phyloP scores from a whole-genome alignment of 2,113 vertebrate species.

The Cyanoderma ruficeps region DNA sequence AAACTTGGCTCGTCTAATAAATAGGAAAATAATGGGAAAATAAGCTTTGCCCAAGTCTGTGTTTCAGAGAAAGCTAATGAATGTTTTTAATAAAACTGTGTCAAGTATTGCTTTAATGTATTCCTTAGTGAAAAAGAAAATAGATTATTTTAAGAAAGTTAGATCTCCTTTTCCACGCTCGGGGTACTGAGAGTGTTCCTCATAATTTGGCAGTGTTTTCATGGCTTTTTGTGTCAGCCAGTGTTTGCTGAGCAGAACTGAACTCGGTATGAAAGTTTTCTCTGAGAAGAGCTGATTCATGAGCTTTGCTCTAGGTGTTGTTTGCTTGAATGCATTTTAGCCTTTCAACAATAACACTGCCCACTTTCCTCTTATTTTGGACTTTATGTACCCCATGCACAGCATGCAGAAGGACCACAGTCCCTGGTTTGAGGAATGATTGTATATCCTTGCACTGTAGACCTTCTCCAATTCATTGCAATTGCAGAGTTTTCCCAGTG shows the following conservation, averaged over 20 bases:
- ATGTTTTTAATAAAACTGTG: neutral
- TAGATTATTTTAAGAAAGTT: neutral
- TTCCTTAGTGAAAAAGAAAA: neutral
- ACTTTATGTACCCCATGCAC: neutral
- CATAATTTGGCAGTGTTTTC: neutral
- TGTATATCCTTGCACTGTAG: neutral
- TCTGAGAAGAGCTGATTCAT: neutral
- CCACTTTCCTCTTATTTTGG: neutral
- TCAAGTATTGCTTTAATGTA: neutral
- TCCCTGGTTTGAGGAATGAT: neutral
- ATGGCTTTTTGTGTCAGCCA: neutral
- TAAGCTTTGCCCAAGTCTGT: neutral
- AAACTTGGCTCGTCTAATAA: neutral
- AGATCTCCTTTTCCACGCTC: neutral
- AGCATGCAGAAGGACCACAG: fast-evolving
- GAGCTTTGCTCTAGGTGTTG: neutral
- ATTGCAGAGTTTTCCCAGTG: neutral
- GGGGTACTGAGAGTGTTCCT: neutral
- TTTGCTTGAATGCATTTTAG: neutral
- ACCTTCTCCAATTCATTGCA: neutral
- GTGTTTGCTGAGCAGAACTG: neutral
- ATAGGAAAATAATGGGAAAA: neutral
- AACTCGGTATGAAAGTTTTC: neutral
- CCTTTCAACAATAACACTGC: neutral
- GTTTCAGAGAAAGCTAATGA: neutral